Base-by-base conservation (phyloP, 2,797 vertebrate genomes). In the Chelmon rostratus region DNA sequence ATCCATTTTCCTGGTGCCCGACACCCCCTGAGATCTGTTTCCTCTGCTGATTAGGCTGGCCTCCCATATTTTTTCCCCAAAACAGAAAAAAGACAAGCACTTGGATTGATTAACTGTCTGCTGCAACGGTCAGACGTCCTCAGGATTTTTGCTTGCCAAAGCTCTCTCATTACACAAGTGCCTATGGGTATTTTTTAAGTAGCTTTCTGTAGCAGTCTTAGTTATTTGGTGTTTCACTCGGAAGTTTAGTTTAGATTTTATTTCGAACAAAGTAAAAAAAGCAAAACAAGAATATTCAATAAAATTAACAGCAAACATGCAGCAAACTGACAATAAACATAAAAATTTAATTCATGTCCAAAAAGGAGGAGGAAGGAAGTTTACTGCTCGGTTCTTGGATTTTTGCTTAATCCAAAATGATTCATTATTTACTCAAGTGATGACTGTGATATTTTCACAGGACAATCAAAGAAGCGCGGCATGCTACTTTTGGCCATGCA, bases 1-100 rank as follows among this genome's bases (percentile, higher is more conserved):
- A 95, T 96, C 95, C 94, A 94, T 96, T 95, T 95, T 94, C 94
- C 95, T 95, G 93, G 92, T 92, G 92, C 88, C 86, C 78, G 73
- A 88, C 86, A 88, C 80, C 89, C 89, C 86, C 86, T 52, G 70
- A 94, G 93, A 95, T 94, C 94, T 95, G 95, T 96, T 96, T 96
- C 95, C 95, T 95, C 93, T 95, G 89, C 92, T 93, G 93, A 95
- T 95, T 94, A 93, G 91, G 76, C 90, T 86, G 89, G 87, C 93
- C 92, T 94, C 93, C 93, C 91, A 87, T 92, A 88, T 84, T 93
- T 92, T 93, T 89, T 84, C 87, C 88, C 86, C 86, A 88, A 90
- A 94, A 90, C 83, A 81, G 76, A 89, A 79, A 89, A 81, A 82
- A 91, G 82, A 92, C 86, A 84, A 86, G 81, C 68, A 5, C 79